These are phyloP conservation scores for Formica selysi DNA, from an alignment of 1,140 invertebrate genomes.

Conservation along the genomic window DNA sequence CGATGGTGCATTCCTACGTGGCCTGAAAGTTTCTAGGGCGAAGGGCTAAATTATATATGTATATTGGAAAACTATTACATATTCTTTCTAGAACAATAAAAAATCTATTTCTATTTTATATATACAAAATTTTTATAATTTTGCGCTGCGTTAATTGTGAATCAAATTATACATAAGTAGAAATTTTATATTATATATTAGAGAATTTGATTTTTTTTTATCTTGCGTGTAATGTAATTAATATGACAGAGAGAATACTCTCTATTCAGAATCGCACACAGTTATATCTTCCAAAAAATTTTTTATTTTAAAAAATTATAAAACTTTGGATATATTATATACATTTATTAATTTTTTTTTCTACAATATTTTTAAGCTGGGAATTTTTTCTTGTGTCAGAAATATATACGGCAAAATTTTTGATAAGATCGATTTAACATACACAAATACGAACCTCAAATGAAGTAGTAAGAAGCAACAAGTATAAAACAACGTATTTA, in stretches of 20 bases:
- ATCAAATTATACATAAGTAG: background rate
- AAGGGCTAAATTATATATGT: background rate
- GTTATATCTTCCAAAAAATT: background rate
- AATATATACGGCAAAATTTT: background rate
- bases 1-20: constrained; percentile 44
- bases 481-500: constrained; percentile 3
- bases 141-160: background rate
- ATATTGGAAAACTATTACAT: background rate
- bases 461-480: background rate
- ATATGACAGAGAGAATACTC: background rate
- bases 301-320: too few relatives aligned
- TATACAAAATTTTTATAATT: background rate
- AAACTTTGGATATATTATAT: too few relatives aligned
- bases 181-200: constrained; percentile 1
- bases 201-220: background rate
- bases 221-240: background rate
- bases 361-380: too few relatives aligned
- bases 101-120: background rate
- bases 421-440: background rate
- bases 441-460: background rate
- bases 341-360: too few relatives aligned
- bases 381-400: background rate
- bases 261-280: background rate
- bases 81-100: background rate
- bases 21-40: background rate